phyloP scores from a whole-genome alignment of 1,140 invertebrate species.

The Brachystomella parvula region DNA sequence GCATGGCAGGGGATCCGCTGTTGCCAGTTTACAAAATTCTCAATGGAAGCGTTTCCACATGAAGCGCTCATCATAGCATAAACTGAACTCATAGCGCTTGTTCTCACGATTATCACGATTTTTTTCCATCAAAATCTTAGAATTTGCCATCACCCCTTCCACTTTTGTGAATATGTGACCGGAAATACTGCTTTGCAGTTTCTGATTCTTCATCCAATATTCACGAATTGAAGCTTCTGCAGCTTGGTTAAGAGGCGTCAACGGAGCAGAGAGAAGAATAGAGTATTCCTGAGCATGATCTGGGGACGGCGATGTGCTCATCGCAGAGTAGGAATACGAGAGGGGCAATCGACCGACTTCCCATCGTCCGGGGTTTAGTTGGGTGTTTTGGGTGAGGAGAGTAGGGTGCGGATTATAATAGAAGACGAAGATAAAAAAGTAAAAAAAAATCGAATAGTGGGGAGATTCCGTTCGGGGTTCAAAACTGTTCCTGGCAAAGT shows the following conservation, averaged over 20 bases:
- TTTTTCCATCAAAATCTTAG: too few relatives aligned
- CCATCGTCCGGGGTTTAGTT: background rate
- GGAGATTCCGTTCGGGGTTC: background rate
- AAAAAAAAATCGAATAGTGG: conserved; percentile 5
- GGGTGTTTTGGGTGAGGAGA: conserved; percentile 1
- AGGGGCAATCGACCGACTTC: background rate
- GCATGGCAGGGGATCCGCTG: too few relatives aligned
- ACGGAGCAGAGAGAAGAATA: background rate
- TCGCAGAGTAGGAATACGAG: background rate
- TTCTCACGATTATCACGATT: too few relatives aligned
- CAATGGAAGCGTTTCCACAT: too few relatives aligned
- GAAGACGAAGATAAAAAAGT: conserved; percentile 5
- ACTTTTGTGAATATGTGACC: too few relatives aligned
- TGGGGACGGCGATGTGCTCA: background rate
- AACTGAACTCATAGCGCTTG: too few relatives aligned
- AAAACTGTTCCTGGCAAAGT: background rate
- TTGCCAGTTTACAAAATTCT: too few relatives aligned
- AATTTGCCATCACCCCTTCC: too few relatives aligned
- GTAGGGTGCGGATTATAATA: background rate
- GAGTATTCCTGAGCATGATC: background rate
- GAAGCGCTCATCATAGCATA: too few relatives aligned
- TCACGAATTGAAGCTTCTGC: too few relatives aligned
- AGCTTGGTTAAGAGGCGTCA: background rate
- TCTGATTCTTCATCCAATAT: too few relatives aligned
- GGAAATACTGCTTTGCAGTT: too few relatives aligned